phyloP scores from a whole-genome alignment of 2,797 vertebrate species.

The Crenuchus spilurus region DNA sequence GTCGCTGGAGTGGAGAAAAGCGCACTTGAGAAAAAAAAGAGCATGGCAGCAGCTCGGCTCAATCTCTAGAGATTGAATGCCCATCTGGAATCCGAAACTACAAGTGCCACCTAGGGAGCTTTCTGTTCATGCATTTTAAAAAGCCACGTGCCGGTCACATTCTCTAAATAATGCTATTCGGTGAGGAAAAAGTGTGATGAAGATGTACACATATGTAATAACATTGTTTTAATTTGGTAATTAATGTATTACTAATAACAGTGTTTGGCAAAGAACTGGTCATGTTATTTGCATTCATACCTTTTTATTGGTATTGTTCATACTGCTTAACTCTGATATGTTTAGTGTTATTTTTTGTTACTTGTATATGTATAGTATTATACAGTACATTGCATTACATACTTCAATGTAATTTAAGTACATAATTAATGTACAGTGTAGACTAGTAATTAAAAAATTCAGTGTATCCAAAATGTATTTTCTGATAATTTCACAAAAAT shows the following conservation, averaged over 20 bases:
- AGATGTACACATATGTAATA: not conserved
- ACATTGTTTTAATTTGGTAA: not conserved
- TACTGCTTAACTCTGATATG: no score
- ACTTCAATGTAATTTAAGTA: no score
- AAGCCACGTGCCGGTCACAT: not conserved
- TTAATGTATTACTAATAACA: not conserved
- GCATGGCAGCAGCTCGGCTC: constrained; percentile 17
- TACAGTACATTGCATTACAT: no score
- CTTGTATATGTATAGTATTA: no score
- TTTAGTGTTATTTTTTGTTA: no score
- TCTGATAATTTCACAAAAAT: no score
- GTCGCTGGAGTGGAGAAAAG: constrained; percentile 31
- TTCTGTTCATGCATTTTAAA: constrained; percentile 28
- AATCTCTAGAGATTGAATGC: constrained; percentile 44
- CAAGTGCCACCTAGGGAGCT: constrained; percentile 7
- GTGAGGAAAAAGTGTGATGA: not conserved
- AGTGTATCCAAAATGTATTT: no score
- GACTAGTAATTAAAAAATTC: no score
- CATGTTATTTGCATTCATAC: not conserved
- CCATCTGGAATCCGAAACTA: constrained; percentile 25
- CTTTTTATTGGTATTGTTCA: no score
- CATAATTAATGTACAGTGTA: no score
- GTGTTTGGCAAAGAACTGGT: not conserved
- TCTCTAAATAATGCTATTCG: not conserved
- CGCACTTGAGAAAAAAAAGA: constrained; percentile 32